Percentiles rank a stretch among this genome's conserved stretches.
Conservation (phyloP, 2,113 vertebrate genomes). For the Pygoscelis adeliae region DNA sequence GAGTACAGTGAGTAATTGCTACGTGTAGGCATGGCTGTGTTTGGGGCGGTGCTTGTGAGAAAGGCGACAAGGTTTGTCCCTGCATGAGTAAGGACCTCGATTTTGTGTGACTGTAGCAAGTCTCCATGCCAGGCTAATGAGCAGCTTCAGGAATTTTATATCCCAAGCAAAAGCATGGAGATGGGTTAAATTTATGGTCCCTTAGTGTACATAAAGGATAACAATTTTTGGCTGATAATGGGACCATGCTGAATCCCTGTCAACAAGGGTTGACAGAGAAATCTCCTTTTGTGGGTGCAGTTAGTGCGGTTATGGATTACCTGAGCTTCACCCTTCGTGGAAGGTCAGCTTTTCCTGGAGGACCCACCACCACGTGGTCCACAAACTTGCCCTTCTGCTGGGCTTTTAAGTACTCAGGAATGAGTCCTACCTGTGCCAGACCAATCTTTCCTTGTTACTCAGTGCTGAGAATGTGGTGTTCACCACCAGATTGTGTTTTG, state of each 20-base stretch:
- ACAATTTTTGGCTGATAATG: neutral
- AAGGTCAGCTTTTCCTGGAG: neutral
- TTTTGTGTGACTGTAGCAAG: neutral
- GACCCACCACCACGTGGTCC: neutral
- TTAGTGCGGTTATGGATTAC: neutral
- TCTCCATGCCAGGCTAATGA: neutral
- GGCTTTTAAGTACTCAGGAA: neutral
- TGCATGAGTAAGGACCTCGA: rapidly evolving
- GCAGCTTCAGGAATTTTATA: neutral
- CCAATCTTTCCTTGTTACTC: neutral
- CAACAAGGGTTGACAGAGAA: neutral
- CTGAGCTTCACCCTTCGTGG: neutral
- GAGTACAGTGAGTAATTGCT: neutral
- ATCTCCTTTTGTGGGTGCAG: neutral
- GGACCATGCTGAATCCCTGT: neutral
- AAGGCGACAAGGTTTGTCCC: neutral
- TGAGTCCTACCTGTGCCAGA: neutral
- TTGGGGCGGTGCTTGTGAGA: neutral
- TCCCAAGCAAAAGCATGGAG: neutral
- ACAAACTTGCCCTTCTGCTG: neutral
- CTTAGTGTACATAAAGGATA: neutral
- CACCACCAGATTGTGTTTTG: neutral
- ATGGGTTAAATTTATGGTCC: neutral
- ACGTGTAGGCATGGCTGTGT: rapidly evolving
- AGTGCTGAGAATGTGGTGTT: neutral